These are phyloP conservation scores for Eueremaeus valkanovi DNA, from an alignment of 2,888 invertebrate species.

Conservation along the genomic window DNA sequence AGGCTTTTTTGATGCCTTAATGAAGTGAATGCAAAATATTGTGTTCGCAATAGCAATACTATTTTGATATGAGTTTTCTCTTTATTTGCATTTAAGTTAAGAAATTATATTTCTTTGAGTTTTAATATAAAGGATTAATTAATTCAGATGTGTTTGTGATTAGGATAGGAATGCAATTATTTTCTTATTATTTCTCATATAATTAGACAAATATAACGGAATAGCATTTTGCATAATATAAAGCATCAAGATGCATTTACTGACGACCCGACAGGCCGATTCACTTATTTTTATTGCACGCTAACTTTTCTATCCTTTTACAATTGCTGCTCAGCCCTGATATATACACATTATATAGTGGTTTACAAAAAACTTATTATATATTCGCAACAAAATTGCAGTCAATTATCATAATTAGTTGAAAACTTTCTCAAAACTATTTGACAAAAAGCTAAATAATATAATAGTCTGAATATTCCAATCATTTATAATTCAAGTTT, in stretches of 20 bases:
- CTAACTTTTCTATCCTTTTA: not conserved
- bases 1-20: not conserved
- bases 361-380: constrained; percentile 17
- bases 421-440: constrained; percentile 24
- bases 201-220: not conserved
- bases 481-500: constrained; percentile 26
- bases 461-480: not conserved
- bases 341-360: not conserved
- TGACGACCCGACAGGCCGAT: no score
- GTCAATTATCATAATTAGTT: constrained; percentile 31
- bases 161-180: not conserved
- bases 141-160: constrained; percentile 4
- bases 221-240: not conserved
- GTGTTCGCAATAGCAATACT: not conserved
- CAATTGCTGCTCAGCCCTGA: not conserved
- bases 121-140: not conserved
- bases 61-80: not conserved
- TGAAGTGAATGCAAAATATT: not conserved
- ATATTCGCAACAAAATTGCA: constrained; percentile 20
- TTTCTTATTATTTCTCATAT: not conserved
- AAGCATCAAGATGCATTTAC: no score
- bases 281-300: no score
- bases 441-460: constrained; percentile 18
- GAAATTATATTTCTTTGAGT: not conserved
- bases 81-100: not conserved